Conservation (phyloP, 1,140 invertebrate genomes). For the Phthorimaea operculella region DNA sequence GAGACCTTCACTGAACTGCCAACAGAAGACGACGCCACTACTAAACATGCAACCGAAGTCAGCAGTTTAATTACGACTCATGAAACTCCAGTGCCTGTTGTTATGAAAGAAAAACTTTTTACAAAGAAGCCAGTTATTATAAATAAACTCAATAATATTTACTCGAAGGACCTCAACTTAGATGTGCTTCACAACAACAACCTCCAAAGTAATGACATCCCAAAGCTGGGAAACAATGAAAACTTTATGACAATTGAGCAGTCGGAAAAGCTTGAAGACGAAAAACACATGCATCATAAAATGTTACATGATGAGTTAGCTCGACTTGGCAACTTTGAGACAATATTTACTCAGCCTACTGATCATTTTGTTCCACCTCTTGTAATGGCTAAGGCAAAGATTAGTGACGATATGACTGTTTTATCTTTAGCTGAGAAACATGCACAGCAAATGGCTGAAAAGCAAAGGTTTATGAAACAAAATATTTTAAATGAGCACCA, state of each 20-base stretch:
- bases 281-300: conserved; percentile 52
- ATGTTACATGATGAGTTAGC: conserved; percentile 52
- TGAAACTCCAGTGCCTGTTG: background rate
- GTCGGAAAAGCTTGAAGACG: conserved; percentile 44
- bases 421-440: conserved; percentile 63
- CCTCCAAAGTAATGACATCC: conserved; percentile 45
- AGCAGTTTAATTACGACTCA: background rate
- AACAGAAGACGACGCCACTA: conserved; percentile 39
- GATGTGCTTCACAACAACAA: conserved; percentile 35
- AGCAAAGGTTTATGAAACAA: conserved; percentile 28
- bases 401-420: conserved; percentile 63
- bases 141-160: conserved; percentile 22
- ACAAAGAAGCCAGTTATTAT: conserved; percentile 16
- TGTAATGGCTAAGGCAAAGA: conserved; percentile 66
- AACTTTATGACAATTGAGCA: conserved; percentile 33
- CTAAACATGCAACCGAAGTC: conserved; percentile 27
- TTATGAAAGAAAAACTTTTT: conserved; percentile 13
- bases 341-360: conserved; percentile 62
- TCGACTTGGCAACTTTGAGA: conserved; percentile 50
- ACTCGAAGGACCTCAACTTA: conserved; percentile 35
- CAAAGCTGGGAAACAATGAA: conserved; percentile 29
- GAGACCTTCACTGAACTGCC: conserved; percentile 33
- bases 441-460: conserved; percentile 49
- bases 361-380: conserved; percentile 66
- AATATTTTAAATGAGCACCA: conserved; percentile 19